Base-by-base conservation (phyloP, 2,797 vertebrate genomes). In the Neosalanx taihuensis region DNA sequence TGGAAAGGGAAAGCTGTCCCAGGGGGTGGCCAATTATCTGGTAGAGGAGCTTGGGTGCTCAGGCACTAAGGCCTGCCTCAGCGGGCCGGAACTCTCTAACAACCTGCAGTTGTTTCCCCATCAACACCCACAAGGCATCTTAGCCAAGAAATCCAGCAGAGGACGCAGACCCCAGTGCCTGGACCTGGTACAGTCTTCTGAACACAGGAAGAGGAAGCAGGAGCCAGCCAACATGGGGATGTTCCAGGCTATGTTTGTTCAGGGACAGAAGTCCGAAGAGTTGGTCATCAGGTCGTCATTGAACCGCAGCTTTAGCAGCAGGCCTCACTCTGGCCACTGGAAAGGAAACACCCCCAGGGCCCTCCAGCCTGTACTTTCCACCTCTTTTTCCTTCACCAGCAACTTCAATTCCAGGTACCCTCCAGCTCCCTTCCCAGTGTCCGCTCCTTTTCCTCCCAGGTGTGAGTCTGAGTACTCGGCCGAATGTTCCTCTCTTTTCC, bases 381-480 rank as follows among this genome's bases (percentile, higher is more conserved):
- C 90, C 30, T 76, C 89, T 0, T 86, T 87, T 37, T 88, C 89
- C 26, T 92, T 92, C 79, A 84, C 90, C 37, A 81, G 76, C 61
- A 85, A 68, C 76, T 84, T 92, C 9, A 88, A 91, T 61, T 73
- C 89, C 61, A 86, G 86, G 79, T 93, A 92, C 76, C 93, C 92
- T 2, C 77, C 91, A 33, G 90, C 88, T n/a, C 90, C 91, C 2
- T 85, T 77, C 69, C n/a, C 70, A 9, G 17, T 75, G 58, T 81
- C 77, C 33, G 76, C 79, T 66, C 83, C 57, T 33, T 88, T 86
- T 77, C 90, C 87, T 3, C 83, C 91, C 31, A 86, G 82, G 66
- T 96, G 95, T 0, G 94, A 95, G 76, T 96, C 95, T 0, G 94
- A 98, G 83, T 94, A 90, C 76, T 96, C 94, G 0, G 94, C 94